Percentiles rank a stretch among this genome's conserved stretches.
These are phyloP conservation scores for Augiades crinisus DNA, from an alignment of 2,888 invertebrate genomes.

Conservation along the genomic window DNA sequence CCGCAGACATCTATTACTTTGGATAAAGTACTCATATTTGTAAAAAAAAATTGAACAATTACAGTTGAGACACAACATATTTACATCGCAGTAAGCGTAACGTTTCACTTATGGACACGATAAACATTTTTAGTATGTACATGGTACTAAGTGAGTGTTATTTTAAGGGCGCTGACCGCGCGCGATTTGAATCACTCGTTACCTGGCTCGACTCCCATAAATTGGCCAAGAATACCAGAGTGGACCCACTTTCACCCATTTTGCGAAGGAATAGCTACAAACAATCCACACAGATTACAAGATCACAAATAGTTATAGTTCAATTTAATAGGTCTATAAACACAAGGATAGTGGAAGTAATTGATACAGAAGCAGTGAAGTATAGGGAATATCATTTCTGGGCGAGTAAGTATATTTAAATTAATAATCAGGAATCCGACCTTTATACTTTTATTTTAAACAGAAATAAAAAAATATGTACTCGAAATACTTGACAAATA, in stretches of 20 bases:
- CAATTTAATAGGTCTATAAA: neutral
- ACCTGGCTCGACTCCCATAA: constrained; percentile 67
- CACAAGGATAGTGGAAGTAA: too few species aligned
- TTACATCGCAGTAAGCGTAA: neutral
- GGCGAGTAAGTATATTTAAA: too few species aligned
- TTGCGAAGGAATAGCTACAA: constrained; percentile 72
- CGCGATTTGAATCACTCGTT: constrained; percentile 38
- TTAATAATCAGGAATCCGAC: too few species aligned
- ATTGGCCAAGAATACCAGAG: constrained; percentile 71
- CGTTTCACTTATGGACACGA: neutral
- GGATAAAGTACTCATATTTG: too few species aligned
- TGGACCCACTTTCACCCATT: constrained; percentile 78
- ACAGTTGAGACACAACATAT: too few species aligned
- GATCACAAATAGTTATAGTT: neutral
- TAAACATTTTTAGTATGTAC: constrained; percentile 11
- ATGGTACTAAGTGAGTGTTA: constrained; percentile 1
- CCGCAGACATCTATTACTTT: neutral
- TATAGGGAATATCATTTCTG: too few species aligned
- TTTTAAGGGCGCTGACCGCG: neutral
- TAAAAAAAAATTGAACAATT: too few species aligned
- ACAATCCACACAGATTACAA: constrained; percentile 36
- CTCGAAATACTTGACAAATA: too few species aligned
- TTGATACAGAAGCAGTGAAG: too few species aligned
- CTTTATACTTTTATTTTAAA: too few species aligned
- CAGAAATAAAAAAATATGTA: too few species aligned